Base-by-base conservation (phyloP, 2,113 vertebrate species). In the Noctilio leporinus region DNA sequence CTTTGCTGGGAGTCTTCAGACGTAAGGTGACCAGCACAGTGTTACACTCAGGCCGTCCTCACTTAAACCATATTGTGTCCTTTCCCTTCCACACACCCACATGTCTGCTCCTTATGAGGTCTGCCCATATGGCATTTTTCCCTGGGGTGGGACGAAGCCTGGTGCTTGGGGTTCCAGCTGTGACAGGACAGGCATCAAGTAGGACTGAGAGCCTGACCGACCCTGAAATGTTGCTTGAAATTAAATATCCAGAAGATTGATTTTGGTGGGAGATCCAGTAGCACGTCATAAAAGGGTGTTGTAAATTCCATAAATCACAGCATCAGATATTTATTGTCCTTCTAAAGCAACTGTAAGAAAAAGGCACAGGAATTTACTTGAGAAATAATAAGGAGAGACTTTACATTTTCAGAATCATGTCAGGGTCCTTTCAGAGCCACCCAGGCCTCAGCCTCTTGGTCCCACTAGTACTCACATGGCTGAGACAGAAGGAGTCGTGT, bases 281-380 rank as follows among this genome's bases (percentile, higher is more conserved):
- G 92, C 97, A 95, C 95, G 97, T 96, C 97, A 91, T 97, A 97
- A 97, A 97, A 96, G 92, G 96, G 96, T 95, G 91, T 97, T 93
- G 96, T 94, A 95, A 95, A 95, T 96, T 96, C 97, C 97, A 95
- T 91, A 95, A 97, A 96, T 95, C 0, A 24, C 86, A 97, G 92
- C 81, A 55, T 93, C 96, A 92, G 19, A 97, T 95, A 95, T 97
- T 97, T 97, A 97, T 96, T 65, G 93, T 96, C 95, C 96, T 94
- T 96, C 92, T 96, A 81, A 96, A 95, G 96, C 92, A 88, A 95
- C 97, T 87, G 7, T 97, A 92, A 97, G 96, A 97, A 86, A 86
- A 93, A 94, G 92, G 82, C 90, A 28, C 85, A 96, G 95, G 96
- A 95, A 96, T 96, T 96, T 96, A 95, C 93, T 89, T 86, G 94